Conservation (phyloP, 2,888 invertebrate species). For the Agrochola lychnidis region DNA sequence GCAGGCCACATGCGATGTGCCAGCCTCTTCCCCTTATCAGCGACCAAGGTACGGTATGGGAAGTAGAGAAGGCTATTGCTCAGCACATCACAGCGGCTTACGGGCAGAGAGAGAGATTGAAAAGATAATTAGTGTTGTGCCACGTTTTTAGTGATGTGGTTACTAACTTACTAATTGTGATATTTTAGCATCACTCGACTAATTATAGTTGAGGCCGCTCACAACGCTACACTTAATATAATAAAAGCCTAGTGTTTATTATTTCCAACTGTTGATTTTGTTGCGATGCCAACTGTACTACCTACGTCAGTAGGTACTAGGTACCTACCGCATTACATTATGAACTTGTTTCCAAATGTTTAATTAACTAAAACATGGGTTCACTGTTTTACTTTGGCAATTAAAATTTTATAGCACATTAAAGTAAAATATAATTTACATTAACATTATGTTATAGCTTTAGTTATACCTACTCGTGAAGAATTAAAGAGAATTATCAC, state of each 20-base stretch:
- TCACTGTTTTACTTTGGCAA: slow-evolving; percentile 33
- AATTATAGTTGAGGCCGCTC: too few species aligned
- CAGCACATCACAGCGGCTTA: too few species aligned
- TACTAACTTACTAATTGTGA: too few species aligned
- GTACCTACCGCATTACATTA: background rate
- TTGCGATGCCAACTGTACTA: background rate
- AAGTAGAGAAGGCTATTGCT: too few species aligned
- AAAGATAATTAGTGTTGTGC: too few species aligned
- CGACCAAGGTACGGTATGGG: too few species aligned
- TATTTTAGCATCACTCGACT: too few species aligned
- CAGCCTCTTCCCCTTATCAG: too few species aligned
- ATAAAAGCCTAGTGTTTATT: background rate
- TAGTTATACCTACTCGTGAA: slow-evolving; percentile 1
- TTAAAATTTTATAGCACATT: slow-evolving; percentile 32
- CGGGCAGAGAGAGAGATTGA: too few species aligned
- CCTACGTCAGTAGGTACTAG: background rate
- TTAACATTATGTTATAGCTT: slow-evolving; percentile 30
- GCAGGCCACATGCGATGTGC: too few species aligned
- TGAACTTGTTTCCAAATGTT: slow-evolving; percentile 36
- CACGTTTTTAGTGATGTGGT: too few species aligned
- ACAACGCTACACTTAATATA: background rate
- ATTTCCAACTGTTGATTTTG: background rate
- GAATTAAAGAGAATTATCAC: slow-evolving; percentile 11
- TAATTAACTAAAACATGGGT: slow-evolving; percentile 46
- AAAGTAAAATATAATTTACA: slow-evolving; percentile 29